These are phyloP conservation scores for Nesoenas mayeri DNA, from an alignment of 2,113 vertebrate species.

Conservation along the genomic window DNA sequence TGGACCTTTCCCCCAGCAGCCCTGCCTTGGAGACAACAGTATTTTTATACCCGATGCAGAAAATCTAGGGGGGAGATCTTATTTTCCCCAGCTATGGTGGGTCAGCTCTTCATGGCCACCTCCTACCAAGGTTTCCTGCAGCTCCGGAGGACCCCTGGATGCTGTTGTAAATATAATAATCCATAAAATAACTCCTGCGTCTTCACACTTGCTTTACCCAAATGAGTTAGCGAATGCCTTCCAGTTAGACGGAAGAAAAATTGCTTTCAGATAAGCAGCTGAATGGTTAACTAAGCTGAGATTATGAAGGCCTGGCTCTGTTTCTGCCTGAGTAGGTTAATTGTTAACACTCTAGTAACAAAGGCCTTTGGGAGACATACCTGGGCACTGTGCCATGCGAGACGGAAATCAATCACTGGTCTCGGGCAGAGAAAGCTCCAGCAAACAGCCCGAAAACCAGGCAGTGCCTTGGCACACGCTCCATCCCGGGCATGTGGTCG, in stretches of 20 bases:
- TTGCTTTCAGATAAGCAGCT: slow-evolving; percentile 15
- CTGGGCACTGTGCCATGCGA: not conserved
- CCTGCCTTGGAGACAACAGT: not conserved
- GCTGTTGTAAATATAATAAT: not conserved
- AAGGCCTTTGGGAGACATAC: slow-evolving; percentile 18
- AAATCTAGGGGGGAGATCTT: not conserved
- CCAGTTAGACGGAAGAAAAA: not conserved
- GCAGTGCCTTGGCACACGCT: not conserved
- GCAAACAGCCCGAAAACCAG: not conserved
- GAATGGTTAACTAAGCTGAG: slow-evolving; percentile 27
- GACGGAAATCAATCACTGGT: not conserved
- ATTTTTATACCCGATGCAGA: not conserved
- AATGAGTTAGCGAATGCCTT: not conserved
- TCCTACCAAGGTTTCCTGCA: not conserved
- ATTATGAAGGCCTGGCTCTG: not conserved
- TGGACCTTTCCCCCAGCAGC: not conserved
- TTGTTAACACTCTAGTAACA: slow-evolving; percentile 53
- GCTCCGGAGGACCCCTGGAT: not conserved
- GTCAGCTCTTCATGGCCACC: not conserved
- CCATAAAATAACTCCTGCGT: not conserved
- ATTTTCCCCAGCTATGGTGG: not conserved
- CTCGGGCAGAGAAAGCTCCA: not conserved
- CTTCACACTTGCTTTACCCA: not conserved
- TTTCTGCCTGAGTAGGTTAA: slow-evolving; percentile 52
- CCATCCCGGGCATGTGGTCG: not conserved